Evolutionary conservation across 2,888 invertebrate species (phyloP), one percentile per base, ranked within the genome.

Genomic region (Seira sanloemensis): DNA sequence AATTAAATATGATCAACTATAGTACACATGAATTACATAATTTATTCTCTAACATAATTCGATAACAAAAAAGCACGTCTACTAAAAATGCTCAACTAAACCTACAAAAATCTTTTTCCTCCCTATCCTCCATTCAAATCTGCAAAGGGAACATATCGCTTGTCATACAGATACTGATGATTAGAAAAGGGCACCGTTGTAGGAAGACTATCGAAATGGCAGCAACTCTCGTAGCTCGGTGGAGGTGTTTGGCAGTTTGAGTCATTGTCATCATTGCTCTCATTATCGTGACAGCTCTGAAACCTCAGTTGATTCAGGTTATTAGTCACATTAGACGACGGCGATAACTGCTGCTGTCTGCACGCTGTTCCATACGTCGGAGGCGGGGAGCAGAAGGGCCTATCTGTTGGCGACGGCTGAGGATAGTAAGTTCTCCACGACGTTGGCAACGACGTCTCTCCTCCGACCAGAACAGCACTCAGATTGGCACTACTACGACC

Each of bases 221-320:
- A 58, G 50, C 81, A 82, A 46, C 82, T 82, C 72, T 82, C 82
- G 67, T 82, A 82, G 23, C 76, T 82, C 21, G 82, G 82, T 71
- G 82, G 82, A 5, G 82, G 82, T 12, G 82, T 81, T 75, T 81
- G 1, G 75, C 71, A 24, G 75, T 37, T 0, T 71, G 69, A n/a
- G 65, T 50, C 18, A 23, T 77, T 68, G 12, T 77, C 69, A 23
- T 69, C 69, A 26, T 74, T 27, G 27, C 24, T 68, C n/a, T n/a
- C n/a, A n/a, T n/a, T n/a, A 67, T 67, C 66, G n/a, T 37, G 67
- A 2, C 25, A 46, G 19, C 66, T 46, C 2, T 37, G 75, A 75
- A 23, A 23, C 7, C 27, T 26, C 23, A 5, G 21, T 23, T 67
- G 27, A 24, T 50, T 76, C 18, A 76, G 4, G 24, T 77, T 77